These are phyloP conservation scores for Automeris io DNA, from an alignment of 2,888 invertebrate genomes.

Conservation along the genomic window DNA sequence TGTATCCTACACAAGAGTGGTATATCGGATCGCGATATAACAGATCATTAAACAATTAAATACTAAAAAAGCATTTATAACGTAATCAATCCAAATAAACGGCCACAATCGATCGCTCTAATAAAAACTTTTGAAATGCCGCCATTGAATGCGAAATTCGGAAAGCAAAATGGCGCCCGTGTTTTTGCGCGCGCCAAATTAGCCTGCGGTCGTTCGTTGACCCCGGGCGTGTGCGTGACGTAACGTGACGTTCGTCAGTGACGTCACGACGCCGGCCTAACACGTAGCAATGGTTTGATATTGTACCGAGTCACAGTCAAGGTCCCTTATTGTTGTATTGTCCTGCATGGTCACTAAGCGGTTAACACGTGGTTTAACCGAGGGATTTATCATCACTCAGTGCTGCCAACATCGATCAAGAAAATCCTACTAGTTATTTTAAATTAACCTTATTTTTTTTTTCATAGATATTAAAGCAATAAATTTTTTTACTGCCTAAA, in stretches of 20 bases:
- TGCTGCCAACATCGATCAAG: too few relatives aligned
- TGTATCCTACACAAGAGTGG: too few relatives aligned
- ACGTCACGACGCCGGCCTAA: conserved; percentile 43
- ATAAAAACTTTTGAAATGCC: conserved; percentile 16
- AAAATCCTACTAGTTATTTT: too few relatives aligned
- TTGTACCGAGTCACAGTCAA: conserved; percentile 29
- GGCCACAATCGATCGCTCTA: conserved; percentile 26
- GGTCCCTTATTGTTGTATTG: conserved; percentile 43
- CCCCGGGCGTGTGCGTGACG: conserved; percentile 47
- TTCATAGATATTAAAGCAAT: too few relatives aligned
- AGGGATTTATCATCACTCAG: not conserved
- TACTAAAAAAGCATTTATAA: conserved; percentile 1
- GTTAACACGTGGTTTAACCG: conserved; percentile 1
- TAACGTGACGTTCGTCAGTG: conserved; percentile 48
- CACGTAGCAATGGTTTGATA: conserved; percentile 32
- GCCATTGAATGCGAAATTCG: conserved; percentile 28
- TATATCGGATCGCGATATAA: too few relatives aligned
- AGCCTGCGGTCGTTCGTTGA: conserved; percentile 70
- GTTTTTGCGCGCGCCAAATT: conserved; percentile 61
- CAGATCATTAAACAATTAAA: too few relatives aligned
- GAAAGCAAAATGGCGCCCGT: conserved; percentile 49
- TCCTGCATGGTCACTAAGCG: conserved; percentile 14
- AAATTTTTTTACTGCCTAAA: too few relatives aligned
- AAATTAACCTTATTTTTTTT: too few relatives aligned
- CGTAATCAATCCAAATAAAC: conserved; percentile 7